phyloP scores from a whole-genome alignment of 2,888 invertebrate genomes.

The Drosophila testacea region DNA sequence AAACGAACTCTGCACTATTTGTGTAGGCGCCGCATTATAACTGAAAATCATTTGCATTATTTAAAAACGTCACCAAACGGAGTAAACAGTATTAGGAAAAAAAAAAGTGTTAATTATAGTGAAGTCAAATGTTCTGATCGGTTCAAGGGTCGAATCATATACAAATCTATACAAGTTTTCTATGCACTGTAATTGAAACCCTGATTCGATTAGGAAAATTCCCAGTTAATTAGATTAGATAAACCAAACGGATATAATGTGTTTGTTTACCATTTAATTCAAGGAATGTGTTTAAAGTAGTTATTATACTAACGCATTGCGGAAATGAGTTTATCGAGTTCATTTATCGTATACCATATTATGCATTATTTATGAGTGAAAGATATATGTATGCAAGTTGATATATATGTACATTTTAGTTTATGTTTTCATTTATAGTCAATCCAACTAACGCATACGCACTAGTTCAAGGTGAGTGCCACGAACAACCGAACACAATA shows the following conservation, averaged over 20 bases:
- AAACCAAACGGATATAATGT: slow-evolving; percentile 5
- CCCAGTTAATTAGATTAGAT: slow-evolving; percentile 8
- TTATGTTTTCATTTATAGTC: slow-evolving; percentile 21
- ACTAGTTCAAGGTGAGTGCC: slow-evolving; percentile 71
- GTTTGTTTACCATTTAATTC: slow-evolving; percentile 5
- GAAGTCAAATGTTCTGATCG: neutral
- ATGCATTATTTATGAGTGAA: slow-evolving; percentile 22
- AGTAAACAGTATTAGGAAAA: neutral
- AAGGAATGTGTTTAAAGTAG: slow-evolving; percentile 18
- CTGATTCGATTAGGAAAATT: slow-evolving; percentile 9
- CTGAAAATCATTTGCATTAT: slow-evolving; percentile 13
- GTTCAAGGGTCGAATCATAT: neutral
- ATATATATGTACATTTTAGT: neutral
- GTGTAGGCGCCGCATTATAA: slow-evolving; percentile 1
- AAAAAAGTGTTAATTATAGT: slow-evolving; percentile 10
- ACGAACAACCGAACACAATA: slow-evolving; percentile 9
- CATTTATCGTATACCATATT: slow-evolving; percentile 11
- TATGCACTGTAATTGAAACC: slow-evolving; percentile 3
- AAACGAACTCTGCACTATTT: slow-evolving; percentile 61
- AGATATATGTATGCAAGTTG: neutral
- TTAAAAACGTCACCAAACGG: neutral
- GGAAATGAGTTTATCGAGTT: slow-evolving; percentile 32
- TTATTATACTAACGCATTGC: slow-evolving; percentile 20
- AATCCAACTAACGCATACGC: slow-evolving; percentile 31
- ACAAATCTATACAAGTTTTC: slow-evolving; percentile 6